Evolutionary conservation across 92 coral and sea anemone species (phyloP).

Genomic region (Parazoanthus atlanticus): DNA sequence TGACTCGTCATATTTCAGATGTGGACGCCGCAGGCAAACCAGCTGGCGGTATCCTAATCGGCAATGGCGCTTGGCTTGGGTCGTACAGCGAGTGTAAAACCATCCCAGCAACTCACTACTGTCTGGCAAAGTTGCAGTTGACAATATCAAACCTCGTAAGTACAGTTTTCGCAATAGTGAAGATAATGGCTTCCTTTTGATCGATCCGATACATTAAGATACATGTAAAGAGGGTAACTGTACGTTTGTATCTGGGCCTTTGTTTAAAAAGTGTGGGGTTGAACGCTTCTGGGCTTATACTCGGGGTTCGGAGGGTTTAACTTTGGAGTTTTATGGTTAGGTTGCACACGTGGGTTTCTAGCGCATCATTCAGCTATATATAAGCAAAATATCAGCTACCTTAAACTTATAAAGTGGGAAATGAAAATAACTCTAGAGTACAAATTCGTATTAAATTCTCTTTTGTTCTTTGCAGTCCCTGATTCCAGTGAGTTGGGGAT

Average conservation of each 20-base stretch:
- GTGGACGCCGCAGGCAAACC: constrained; percentile 59
- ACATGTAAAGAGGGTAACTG: too few species aligned
- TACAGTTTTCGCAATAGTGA: not conserved
- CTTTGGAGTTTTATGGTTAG: too few species aligned
- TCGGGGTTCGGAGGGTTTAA: too few species aligned
- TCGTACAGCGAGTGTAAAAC: constrained; percentile 43
- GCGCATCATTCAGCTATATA: too few species aligned
- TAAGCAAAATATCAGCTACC: too few species aligned
- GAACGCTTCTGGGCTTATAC: too few species aligned
- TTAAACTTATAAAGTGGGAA: not conserved
- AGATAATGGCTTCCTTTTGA: not conserved
- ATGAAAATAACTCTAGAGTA: too few species aligned
- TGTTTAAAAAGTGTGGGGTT: too few species aligned
- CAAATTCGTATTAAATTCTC: too few species aligned
- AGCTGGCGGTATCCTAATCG: constrained; percentile 39
- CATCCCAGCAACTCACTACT: constrained; percentile 45
- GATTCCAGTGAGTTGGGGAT: constrained; percentile 50
- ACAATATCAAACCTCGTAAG: not conserved
- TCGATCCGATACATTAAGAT: not conserved
- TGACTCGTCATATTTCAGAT: constrained; percentile 30
- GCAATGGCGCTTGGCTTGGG: constrained; percentile 57
- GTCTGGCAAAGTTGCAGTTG: constrained; percentile 29
- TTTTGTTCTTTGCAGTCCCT: not conserved
- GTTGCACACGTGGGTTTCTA: too few species aligned
- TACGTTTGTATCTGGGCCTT: not conserved